Conservation (phyloP, 2,113 vertebrate species). For the Procavia capensis region DNA sequence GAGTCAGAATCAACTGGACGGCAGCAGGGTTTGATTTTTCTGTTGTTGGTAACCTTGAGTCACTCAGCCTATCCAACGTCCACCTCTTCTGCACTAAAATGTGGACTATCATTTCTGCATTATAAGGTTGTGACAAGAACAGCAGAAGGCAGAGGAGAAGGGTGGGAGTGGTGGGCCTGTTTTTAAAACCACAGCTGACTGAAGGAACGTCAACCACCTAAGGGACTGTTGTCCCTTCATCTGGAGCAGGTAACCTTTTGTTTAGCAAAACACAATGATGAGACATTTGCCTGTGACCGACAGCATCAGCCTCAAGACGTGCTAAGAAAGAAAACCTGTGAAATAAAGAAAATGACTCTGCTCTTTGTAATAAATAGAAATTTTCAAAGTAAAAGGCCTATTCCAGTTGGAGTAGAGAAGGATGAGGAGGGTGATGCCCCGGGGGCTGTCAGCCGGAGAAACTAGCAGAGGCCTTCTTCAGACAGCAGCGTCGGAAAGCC, state of each 20-base stretch:
- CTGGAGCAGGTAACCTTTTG: neutral
- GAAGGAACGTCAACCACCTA: neutral
- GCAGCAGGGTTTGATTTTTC: no score
- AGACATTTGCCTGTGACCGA: neutral
- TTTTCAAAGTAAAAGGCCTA: neutral
- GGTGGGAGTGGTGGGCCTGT: no score
- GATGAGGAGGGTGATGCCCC: neutral
- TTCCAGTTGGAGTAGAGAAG: neutral
- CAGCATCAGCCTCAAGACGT: neutral
- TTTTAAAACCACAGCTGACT: neutral
- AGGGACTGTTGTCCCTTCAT: neutral
- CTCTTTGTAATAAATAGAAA: neutral
- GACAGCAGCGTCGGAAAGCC: neutral
- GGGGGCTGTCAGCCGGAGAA: neutral
- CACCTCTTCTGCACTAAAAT: neutral
- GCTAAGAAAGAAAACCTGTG: constrained; percentile 1
- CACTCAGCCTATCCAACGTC: neutral
- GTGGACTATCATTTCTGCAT: neutral
- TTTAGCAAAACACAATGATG: constrained; percentile 30
- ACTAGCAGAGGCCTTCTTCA: neutral
- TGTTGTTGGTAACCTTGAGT: neutral
- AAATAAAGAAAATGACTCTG: neutral
- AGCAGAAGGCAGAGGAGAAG: neutral
- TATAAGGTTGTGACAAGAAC: neutral
- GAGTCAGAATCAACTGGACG: no score